phyloP scores from a whole-genome alignment of 2,113 vertebrate genomes.

The Malurus alboscapulatus region DNA sequence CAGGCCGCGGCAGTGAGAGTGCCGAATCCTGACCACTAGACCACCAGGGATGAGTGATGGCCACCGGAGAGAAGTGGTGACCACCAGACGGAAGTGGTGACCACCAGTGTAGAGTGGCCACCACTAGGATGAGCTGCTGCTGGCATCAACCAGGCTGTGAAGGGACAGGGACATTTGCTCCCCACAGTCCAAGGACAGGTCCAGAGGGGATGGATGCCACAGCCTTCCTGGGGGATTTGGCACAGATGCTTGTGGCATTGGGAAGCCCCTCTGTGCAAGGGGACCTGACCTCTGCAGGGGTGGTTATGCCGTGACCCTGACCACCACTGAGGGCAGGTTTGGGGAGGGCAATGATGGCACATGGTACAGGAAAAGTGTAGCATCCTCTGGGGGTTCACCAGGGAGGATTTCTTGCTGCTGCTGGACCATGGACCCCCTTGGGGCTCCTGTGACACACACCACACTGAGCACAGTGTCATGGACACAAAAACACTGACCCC shows the following conservation, averaged over 20 bases:
- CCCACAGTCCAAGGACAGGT: not conserved
- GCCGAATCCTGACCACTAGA: not conserved
- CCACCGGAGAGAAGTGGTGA: not conserved
- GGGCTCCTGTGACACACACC: rapidly evolving
- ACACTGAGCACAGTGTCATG: not conserved
- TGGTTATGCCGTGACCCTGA: not conserved
- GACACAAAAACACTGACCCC: not conserved
- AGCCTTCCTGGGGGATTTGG: not conserved
- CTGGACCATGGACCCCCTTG: not conserved
- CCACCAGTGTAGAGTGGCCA: too few relatives aligned
- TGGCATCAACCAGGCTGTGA: not conserved
- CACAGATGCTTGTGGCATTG: not conserved
- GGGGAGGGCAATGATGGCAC: not conserved
- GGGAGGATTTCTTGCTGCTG: not conserved
- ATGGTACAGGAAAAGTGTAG: not conserved
- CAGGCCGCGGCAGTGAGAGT: not conserved
- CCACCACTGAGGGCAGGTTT: not conserved
- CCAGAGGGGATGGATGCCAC: not conserved
- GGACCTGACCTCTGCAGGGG: not conserved
- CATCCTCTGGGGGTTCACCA: not conserved
- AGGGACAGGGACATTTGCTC: not conserved
- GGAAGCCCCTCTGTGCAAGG: not conserved
- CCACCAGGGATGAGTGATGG: not conserved
- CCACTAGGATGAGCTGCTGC: not conserved
- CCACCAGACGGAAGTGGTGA: too few relatives aligned